Evolutionary conservation across 2,113 vertebrate species (phyloP).

Genomic region (Fregata magnificens): DNA sequence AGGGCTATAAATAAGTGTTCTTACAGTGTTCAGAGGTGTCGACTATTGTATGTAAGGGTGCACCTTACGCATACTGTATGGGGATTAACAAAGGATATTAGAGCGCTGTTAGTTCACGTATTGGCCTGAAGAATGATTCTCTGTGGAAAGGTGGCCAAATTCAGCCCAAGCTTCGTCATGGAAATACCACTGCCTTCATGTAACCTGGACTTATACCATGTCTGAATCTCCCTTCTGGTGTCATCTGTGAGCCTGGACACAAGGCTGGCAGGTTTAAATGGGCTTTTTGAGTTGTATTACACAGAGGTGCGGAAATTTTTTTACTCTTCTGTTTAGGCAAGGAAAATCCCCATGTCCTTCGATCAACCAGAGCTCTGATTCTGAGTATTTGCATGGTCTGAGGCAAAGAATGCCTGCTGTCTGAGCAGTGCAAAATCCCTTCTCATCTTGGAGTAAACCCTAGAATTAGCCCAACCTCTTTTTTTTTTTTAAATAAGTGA

Average conservation of each 20-base stretch:
- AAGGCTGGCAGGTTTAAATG: not conserved
- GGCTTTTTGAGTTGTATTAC: not conserved
- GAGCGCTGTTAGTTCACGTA: not conserved
- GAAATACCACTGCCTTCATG: not conserved
- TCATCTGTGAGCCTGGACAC: not conserved
- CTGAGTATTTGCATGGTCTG: not conserved
- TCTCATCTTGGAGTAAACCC: not conserved
- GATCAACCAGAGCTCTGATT: not conserved
- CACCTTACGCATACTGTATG: fast-evolving
- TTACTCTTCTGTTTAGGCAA: not conserved
- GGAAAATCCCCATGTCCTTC: not conserved
- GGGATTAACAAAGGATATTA: not conserved
- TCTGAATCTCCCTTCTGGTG: not conserved
- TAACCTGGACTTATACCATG: fast-evolving
- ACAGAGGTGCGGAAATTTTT: not conserved
- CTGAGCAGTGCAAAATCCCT: not conserved
- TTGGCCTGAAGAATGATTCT: not conserved
- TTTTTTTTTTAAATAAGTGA: not conserved
- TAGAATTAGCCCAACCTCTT: not conserved
- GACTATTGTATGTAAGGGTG: not conserved
- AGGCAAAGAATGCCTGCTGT: not conserved
- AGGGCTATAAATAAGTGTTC: not conserved
- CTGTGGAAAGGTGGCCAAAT: not conserved
- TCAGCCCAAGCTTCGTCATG: not conserved
- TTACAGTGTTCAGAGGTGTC: not conserved